Percentiles rank a stretch among this genome's conserved stretches.
Conservation (phyloP, 2,888 invertebrate genomes). For the Thelaira solivaga region DNA sequence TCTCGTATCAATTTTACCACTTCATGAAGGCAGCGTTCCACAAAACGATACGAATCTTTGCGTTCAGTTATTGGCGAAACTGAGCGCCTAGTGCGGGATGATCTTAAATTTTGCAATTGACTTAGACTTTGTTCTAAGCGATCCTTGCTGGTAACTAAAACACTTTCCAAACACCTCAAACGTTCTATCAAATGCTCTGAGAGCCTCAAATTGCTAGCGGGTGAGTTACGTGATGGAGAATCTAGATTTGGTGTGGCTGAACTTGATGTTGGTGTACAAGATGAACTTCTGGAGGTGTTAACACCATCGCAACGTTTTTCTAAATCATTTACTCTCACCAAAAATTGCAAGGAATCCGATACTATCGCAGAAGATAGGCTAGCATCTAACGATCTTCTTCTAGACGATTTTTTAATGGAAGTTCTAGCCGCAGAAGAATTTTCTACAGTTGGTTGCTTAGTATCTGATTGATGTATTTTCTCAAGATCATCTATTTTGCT, state of each 20-base stretch:
- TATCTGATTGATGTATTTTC: slow-evolving; percentile 66
- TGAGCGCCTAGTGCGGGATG: slow-evolving; percentile 81
- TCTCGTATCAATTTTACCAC: slow-evolving; percentile 81
- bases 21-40: slow-evolving; percentile 82
- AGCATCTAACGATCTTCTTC: slow-evolving; percentile 85
- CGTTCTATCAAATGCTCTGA: slow-evolving; percentile 80
- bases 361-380: slow-evolving; percentile 80
- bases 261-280: slow-evolving; percentile 72
- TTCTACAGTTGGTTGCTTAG: slow-evolving; percentile 28
- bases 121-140: slow-evolving; percentile 83
- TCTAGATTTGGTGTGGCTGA: slow-evolving; percentile 63
- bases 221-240: slow-evolving; percentile 60
- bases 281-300: slow-evolving; percentile 63
- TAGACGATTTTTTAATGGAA: slow-evolving; percentile 65
- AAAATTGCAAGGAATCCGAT: slow-evolving; percentile 86
- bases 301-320: slow-evolving; percentile 87
- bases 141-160: slow-evolving; percentile 81
- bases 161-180: slow-evolving; percentile 81
- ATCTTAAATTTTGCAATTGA: slow-evolving; percentile 81
- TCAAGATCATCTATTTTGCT: slow-evolving; percentile 85
- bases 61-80: slow-evolving; percentile 83
- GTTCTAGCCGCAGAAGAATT: slow-evolving; percentile 20
- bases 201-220: slow-evolving; percentile 73
- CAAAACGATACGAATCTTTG: slow-evolving; percentile 80
- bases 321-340: slow-evolving; percentile 85